phyloP scores from a whole-genome alignment of 2,113 vertebrate genomes.

The Triplophysa dalaica region DNA sequence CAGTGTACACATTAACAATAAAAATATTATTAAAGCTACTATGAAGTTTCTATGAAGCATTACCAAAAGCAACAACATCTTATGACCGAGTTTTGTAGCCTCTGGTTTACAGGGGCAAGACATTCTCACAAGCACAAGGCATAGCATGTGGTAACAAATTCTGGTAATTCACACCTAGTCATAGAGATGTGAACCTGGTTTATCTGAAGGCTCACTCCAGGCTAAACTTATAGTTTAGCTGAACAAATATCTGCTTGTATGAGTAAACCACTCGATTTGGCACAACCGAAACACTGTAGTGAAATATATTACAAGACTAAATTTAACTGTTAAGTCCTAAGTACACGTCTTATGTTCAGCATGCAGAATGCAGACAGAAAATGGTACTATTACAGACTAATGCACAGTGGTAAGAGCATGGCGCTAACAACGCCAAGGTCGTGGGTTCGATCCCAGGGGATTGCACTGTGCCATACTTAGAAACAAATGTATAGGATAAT shows the following conservation, averaged over 20 bases:
- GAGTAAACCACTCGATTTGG: neutral
- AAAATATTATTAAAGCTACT: too few relatives aligned
- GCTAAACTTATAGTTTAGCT: neutral
- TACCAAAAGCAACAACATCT: neutral
- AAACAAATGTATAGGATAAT: too few relatives aligned
- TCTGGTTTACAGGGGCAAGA: neutral
- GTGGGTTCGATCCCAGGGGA: too few relatives aligned
- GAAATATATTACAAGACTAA: neutral
- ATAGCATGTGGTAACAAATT: neutral
- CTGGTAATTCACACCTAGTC: neutral
- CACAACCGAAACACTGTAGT: neutral
- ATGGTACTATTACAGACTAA: neutral
- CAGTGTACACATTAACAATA: too few relatives aligned
- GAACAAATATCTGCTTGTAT: neutral
- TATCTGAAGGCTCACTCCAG: neutral
- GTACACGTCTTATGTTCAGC: neutral
- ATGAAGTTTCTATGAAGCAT: too few relatives aligned
- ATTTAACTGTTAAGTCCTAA: neutral
- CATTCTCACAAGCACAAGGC: constrained; percentile 2
- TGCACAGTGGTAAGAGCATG: neutral
- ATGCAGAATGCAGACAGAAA: neutral
- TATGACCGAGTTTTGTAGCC: neutral
- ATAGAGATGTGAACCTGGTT: neutral
- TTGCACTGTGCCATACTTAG: too few relatives aligned
- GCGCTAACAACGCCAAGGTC: too few relatives aligned